Conservation (phyloP, 1,140 invertebrate genomes). For the Triops longicaudatus region DNA sequence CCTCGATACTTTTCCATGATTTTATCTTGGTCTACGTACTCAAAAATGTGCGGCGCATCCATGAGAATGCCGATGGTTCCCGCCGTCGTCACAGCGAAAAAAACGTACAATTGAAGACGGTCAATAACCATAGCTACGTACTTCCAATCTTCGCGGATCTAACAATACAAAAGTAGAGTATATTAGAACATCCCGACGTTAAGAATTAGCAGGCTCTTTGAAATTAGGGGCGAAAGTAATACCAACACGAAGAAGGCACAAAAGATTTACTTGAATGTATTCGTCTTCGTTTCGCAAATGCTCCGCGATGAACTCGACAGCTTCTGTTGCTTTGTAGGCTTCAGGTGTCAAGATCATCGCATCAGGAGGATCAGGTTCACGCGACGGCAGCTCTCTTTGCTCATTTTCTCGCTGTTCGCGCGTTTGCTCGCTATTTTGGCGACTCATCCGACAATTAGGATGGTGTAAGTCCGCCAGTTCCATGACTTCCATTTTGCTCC, state of each 20-base stretch:
- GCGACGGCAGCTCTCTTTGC: slow-evolving; percentile 16
- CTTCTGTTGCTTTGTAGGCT: slow-evolving; percentile 83
- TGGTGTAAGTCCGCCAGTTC: slow-evolving; percentile 89
- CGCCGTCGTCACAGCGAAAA: slow-evolving; percentile 93
- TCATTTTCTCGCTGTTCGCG: slow-evolving; percentile 31
- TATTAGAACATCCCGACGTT: background rate
- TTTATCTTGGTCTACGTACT: slow-evolving; percentile 94
- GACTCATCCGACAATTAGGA: slow-evolving; percentile 89
- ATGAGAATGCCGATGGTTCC: slow-evolving; percentile 93
- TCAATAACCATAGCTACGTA: slow-evolving; percentile 99
- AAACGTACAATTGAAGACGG: slow-evolving; percentile 90
- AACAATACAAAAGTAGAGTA: slow-evolving; percentile 32
- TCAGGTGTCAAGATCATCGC: slow-evolving; percentile 81
- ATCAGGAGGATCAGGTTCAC: slow-evolving; percentile 64
- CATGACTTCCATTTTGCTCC: slow-evolving; percentile 78
- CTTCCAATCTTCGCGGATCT: slow-evolving; percentile 99
- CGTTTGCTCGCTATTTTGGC: slow-evolving; percentile 52
- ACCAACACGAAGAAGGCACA: slow-evolving; percentile 26
- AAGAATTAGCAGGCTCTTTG: background rate
- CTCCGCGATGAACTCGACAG: slow-evolving; percentile 95
- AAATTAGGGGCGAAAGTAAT: background rate
- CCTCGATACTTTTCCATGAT: slow-evolving; percentile 91
- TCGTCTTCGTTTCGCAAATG: slow-evolving; percentile 93
- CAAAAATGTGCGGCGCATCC: slow-evolving; percentile 98
- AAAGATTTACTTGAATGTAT: slow-evolving; percentile 76